Percentiles rank a stretch among this genome's conserved stretches.
Evolutionary conservation across 2,797 vertebrate genomes (phyloP).

Genomic region (Tauraco hartlaubi): DNA sequence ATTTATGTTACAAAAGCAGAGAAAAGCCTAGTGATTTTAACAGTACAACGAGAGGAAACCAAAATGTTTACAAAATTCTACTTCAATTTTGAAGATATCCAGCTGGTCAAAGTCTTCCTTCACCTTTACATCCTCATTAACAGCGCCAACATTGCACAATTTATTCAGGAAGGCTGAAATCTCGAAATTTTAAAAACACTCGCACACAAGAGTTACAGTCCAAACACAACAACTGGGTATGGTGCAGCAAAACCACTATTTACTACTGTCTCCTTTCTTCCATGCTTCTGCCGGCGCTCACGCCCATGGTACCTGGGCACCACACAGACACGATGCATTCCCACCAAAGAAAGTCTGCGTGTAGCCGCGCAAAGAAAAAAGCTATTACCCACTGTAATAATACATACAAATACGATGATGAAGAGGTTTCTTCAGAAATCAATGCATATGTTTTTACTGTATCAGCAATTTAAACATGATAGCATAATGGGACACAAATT

Average conservation of each 20-base stretch:
- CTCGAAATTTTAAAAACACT: background rate
- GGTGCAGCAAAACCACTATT: background rate
- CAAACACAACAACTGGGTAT: background rate
- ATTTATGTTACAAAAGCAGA: constrained; percentile 60
- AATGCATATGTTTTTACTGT: constrained; percentile 58
- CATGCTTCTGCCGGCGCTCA: background rate
- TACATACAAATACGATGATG: constrained; percentile 40
- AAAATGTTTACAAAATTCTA: constrained; percentile 21
- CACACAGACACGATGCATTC: accelerated
- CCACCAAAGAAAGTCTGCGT: background rate
- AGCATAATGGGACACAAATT: constrained; percentile 69
- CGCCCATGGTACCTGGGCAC: background rate
- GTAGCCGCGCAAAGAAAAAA: background rate
- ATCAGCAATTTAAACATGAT: constrained; percentile 71
- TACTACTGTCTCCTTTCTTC: background rate
- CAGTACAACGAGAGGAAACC: background rate
- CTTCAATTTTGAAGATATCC: constrained; percentile 39
- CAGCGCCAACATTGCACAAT: background rate
- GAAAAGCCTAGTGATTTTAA: constrained; percentile 57
- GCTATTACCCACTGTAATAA: background rate
- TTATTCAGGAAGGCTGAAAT: background rate
- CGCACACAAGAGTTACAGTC: background rate
- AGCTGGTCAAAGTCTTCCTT: background rate
- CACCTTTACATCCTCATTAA: background rate
- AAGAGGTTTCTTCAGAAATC: constrained; percentile 52